These are phyloP conservation scores for Ispidina picta DNA, from an alignment of 2,797 vertebrate genomes.

Conservation along the genomic window DNA sequence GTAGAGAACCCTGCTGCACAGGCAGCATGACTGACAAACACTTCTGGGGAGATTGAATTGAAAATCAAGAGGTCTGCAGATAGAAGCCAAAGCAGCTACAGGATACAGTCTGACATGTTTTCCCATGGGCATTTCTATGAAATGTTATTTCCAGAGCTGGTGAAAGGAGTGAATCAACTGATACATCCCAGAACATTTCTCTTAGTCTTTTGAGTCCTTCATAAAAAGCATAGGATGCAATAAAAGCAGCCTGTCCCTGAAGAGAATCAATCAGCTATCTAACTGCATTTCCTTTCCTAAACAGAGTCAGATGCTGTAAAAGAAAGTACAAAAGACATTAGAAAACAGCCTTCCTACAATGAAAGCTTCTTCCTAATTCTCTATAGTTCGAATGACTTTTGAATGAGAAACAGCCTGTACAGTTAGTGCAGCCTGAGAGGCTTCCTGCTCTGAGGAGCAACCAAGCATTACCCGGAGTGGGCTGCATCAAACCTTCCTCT, in stretches of 20 bases:
- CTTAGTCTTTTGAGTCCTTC: not conserved
- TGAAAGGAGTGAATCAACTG: slow-evolving; percentile 21
- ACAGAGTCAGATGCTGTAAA: slow-evolving; percentile 39
- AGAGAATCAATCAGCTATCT: slow-evolving; percentile 37
- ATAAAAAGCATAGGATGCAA: slow-evolving; percentile 13
- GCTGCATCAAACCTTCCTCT: slow-evolving; percentile 2
- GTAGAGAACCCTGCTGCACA: not conserved
- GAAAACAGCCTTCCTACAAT: slow-evolving; percentile 44
- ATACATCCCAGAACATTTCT: slow-evolving; percentile 1
- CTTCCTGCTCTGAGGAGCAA: slow-evolving; percentile 40
- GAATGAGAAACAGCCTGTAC: slow-evolving; percentile 61
- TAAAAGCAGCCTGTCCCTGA: slow-evolving; percentile 15
- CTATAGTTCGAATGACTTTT: slow-evolving; percentile 69
- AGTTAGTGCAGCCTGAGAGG: slow-evolving; percentile 43
- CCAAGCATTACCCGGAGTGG: slow-evolving; percentile 16
- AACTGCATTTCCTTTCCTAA: slow-evolving; percentile 52
- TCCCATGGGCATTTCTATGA: not conserved
- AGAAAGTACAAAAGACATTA: slow-evolving; percentile 53
- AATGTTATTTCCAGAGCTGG: not conserved
- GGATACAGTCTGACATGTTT: not conserved
- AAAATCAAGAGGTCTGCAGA: slow-evolving; percentile 20
- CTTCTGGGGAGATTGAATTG: not conserved
- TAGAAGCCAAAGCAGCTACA: not conserved
- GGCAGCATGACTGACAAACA: not conserved
- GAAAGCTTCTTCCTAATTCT: slow-evolving; percentile 56